Conservation (phyloP, 2,797 vertebrate genomes). For the Erpetoichthys calabaricus region DNA sequence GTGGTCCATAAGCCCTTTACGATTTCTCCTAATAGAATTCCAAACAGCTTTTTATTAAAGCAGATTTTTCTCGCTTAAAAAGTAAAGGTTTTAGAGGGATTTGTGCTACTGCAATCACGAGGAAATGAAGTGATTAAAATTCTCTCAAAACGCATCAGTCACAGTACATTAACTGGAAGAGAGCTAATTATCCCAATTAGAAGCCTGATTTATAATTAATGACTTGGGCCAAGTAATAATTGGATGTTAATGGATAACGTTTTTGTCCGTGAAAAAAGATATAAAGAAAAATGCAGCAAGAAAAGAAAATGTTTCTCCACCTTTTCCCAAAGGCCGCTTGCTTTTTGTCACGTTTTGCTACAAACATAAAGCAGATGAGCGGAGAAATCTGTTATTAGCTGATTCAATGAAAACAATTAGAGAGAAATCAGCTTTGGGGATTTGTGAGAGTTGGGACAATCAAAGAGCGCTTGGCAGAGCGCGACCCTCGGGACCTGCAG, state of each 20-base stretch:
- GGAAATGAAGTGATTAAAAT: constrained; percentile 54
- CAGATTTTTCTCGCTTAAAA: constrained; percentile 23
- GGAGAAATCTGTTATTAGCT: constrained; percentile 5
- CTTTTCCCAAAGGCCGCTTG: constrained; percentile 24
- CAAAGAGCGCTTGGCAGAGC: not conserved
- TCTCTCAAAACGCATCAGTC: constrained; percentile 67
- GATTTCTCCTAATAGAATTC: constrained; percentile 29
- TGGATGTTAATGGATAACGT: constrained; percentile 96
- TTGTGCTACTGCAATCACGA: constrained; percentile 48
- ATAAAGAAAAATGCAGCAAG: too few species aligned
- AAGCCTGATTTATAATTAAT: constrained; percentile 93
- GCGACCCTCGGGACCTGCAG: not conserved
- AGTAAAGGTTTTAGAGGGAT: constrained; percentile 41
- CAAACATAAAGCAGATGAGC: constrained; percentile 16
- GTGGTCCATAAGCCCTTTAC: constrained; percentile 22
- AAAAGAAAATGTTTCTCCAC: constrained; percentile 30
- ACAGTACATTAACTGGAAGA: constrained; percentile 73
- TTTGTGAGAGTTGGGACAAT: constrained; percentile 2
- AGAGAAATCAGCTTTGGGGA: too few species aligned
- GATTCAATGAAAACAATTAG: constrained; percentile 4
- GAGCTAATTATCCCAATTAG: constrained; percentile 97
- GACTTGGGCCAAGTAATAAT: constrained; percentile 75
- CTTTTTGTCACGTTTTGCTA: not conserved
- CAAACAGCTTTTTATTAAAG: constrained; percentile 34
- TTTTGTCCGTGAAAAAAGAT: constrained; percentile 41